phyloP scores from a whole-genome alignment of 2,113 vertebrate genomes.

The Otocyon megalotis region DNA sequence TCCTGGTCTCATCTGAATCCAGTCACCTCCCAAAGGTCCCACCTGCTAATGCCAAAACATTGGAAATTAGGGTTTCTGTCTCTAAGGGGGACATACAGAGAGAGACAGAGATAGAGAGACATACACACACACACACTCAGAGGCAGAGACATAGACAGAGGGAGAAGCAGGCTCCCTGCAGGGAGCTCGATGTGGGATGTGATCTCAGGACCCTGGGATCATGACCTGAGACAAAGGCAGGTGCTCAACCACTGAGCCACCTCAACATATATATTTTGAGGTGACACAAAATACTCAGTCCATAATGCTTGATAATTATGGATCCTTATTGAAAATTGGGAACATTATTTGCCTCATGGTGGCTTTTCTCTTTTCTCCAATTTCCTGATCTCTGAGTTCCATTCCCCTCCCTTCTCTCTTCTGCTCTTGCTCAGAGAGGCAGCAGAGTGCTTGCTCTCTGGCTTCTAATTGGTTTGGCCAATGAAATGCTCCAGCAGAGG shows the following conservation, averaged over 20 bases:
- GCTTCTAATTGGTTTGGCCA: neutral
- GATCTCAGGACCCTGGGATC: no score
- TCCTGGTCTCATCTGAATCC: neutral
- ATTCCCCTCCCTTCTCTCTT: neutral
- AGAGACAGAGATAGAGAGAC: no score
- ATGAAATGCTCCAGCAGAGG: neutral
- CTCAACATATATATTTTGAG: neutral
- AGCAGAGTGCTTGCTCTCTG: neutral
- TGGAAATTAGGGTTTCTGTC: neutral
- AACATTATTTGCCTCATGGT: neutral
- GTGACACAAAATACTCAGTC: neutral
- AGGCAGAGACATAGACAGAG: no score
- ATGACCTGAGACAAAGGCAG: no score
- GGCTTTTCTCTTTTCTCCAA: neutral
- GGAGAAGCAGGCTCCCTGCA: no score
- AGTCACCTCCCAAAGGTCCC: neutral
- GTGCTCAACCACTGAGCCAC: no score
- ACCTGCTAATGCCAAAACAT: neutral
- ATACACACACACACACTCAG: no score
- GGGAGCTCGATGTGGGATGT: no score
- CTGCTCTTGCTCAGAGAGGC: neutral
- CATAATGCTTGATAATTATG: neutral
- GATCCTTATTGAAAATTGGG: neutral
- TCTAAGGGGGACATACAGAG: no score
- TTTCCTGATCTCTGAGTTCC: neutral